Conservation (phyloP, 2,888 invertebrate species). For the Hartigia nigra region DNA sequence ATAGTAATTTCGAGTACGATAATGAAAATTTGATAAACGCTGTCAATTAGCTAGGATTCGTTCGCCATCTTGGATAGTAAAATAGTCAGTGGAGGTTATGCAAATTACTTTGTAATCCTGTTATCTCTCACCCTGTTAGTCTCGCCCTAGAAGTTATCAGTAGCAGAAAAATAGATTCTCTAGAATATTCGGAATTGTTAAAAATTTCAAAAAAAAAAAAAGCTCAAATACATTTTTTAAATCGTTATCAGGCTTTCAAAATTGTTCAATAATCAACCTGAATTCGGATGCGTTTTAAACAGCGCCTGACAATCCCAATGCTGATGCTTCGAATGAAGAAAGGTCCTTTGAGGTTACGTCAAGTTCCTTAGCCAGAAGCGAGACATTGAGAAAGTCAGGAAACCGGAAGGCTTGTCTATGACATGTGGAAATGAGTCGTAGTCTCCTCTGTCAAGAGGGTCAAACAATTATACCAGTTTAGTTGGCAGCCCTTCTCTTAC, state of each 20-base stretch:
- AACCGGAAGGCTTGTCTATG: conserved; percentile 21
- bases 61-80: conserved; percentile 30
- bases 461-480: background rate
- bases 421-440: conserved; percentile 55
- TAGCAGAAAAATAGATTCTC: background rate
- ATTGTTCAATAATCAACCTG: background rate
- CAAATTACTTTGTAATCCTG: conserved; percentile 66
- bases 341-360: background rate
- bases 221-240: background rate
- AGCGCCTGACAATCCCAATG: background rate
- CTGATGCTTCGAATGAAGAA: background rate
- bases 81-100: conserved; percentile 59
- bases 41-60: background rate
- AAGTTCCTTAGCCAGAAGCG: background rate
- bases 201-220: background rate
- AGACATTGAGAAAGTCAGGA: background rate
- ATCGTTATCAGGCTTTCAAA: background rate
- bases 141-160: conserved; percentile 29
- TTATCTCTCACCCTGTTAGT: conserved; percentile 65
- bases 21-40: background rate
- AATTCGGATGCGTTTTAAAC: background rate
- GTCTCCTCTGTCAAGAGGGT: background rate
- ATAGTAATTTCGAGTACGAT: background rate
- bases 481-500: background rate
- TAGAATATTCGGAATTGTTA: background rate